Base-by-base conservation (phyloP, 2,888 invertebrate genomes). In the Drosophila suboccidentalis region DNA sequence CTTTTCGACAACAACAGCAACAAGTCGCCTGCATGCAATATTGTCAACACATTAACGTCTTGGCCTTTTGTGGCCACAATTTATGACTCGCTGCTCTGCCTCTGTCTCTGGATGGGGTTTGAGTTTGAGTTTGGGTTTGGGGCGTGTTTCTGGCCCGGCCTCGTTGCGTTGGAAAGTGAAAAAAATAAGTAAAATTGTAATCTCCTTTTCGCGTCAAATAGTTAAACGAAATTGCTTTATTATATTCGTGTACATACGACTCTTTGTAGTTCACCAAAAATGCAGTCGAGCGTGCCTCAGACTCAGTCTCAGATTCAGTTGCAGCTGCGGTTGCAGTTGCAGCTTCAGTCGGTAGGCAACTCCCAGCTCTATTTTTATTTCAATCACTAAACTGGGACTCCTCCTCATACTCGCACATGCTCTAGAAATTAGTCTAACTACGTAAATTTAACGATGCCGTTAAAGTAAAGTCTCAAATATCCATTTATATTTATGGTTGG, bases 31-130 rank as follows among this genome's bases (percentile, higher is more conserved):
- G 87, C 87, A 86, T 89, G 85, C 88, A 84, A 89, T 88, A 86
- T 89, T 86, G 86, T 86, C 86, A 89, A 76, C 90, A 89, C 86
- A 89, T 85, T 85, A 85, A 89, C 84, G 84, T 85, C 84, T 87
- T 87, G 74, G 81, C 88, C 86, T 87, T 87, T 87, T 87, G 90
- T 87, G 88, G 78, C 72, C 71, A 82, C 81, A 78, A 87, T 87
- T 87, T 89, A 87, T 87, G 90, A 85, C 75, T 82, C 55, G 46
- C 54, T 46, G 54, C 11, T n/a, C 38, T 10, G 19, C 38, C 19
- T n/a, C 38, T 13, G 19, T 32, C 19, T 22, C 50, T 22, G 36
- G 38, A 22, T 38, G 43, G 55, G 44, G 8, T 43, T 43, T 8
- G 29, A 29, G 29, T 29, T 43, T 19, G 36, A 2, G 11, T 46